Evolutionary conservation across 2,797 vertebrate genomes (phyloP), one percentile per base, ranked within the genome.

Genomic region (Bryconaethiops microstoma): DNA sequence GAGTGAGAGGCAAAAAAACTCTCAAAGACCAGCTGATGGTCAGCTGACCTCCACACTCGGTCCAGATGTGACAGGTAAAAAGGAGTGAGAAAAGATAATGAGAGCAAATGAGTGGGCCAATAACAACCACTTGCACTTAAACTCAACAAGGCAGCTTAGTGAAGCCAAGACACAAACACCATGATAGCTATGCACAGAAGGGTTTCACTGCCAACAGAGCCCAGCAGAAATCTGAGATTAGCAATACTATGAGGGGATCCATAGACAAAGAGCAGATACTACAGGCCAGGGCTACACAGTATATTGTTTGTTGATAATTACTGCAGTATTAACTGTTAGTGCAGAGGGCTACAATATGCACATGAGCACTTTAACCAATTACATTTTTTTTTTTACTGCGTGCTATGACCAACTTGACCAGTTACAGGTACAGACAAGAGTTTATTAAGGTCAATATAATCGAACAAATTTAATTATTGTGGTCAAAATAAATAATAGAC

Each of bases 1-100:
- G 80, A 86, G 70, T 14, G 17, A 80, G 6, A 76, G 69, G 21
- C 57, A 25, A 17, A 25, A 76, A 76, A 76, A 16, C 48, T 75
- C 64, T 59, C n/a, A 35, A 74, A 65, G 78, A 65, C 57, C 72
- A 74, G 72, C 72, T 74, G 50, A 74, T 50, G 16, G 5, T 65
- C 78, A 74, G 72, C 73, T 74, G 74, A 82, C 63, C 65, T 73
- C 25, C 55, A 72, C 6, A 45, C 52, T 59, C 71, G 19, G 57
- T 69, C 19, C 42, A 75, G 80, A 65, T 50, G 68, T 70, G n/a
- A 70, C 70, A 70, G 55, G 62, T 64, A 74, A 48, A 69, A 77
- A 70, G 12, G 35, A 78, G 67, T 70, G 45, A 70, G 55, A 59
- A 29, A 81, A 69, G 40, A 74, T 71, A 71, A 82, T 25, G 25